Percentiles rank a stretch among this genome's conserved stretches.
Evolutionary conservation across 2,888 invertebrate species (phyloP).

Genomic region (Amphiduros pacificus): DNA sequence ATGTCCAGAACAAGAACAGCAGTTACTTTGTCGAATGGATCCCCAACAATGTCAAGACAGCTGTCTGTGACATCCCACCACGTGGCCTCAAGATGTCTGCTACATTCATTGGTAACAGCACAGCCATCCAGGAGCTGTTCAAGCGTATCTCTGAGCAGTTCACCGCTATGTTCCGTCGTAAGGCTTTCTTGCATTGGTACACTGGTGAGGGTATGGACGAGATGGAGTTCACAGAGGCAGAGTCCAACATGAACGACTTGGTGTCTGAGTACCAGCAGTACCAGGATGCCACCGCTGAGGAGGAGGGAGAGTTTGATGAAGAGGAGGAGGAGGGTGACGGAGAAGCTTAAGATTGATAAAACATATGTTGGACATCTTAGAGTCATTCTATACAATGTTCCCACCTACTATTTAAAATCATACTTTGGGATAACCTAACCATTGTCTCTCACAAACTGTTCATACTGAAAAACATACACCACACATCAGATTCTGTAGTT

Average conservation of each 20-base stretch:
- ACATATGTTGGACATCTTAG: too few relatives aligned
- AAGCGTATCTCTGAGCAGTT: constrained; percentile 16
- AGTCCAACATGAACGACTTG: constrained; percentile 16
- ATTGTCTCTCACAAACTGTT: too few relatives aligned
- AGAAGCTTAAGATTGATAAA: neutral
- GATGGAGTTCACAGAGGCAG: constrained; percentile 16
- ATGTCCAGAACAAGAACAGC: constrained; percentile 17
- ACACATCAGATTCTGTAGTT: too few relatives aligned
- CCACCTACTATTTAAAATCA: too few relatives aligned
- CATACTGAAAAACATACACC: too few relatives aligned
- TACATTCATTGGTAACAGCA: constrained; percentile 14
- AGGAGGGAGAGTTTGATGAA: constrained; percentile 16
- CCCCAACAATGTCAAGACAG: constrained; percentile 17
- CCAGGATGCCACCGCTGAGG: constrained; percentile 17
- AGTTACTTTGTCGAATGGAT: constrained; percentile 17
- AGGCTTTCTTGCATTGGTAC: constrained; percentile 17
- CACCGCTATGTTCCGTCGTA: constrained; percentile 15
- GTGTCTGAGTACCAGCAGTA: constrained; percentile 18
- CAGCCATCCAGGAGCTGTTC: constrained; percentile 18
- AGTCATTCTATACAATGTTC: too few relatives aligned
- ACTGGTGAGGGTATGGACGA: constrained; percentile 17
- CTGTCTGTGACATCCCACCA: constrained; percentile 18
- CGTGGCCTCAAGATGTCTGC: constrained; percentile 18
- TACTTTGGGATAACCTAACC: too few relatives aligned
- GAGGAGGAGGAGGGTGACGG: constrained; percentile 14